Conservation (phyloP, 2,113 vertebrate species). For the Rallus limicola region DNA sequence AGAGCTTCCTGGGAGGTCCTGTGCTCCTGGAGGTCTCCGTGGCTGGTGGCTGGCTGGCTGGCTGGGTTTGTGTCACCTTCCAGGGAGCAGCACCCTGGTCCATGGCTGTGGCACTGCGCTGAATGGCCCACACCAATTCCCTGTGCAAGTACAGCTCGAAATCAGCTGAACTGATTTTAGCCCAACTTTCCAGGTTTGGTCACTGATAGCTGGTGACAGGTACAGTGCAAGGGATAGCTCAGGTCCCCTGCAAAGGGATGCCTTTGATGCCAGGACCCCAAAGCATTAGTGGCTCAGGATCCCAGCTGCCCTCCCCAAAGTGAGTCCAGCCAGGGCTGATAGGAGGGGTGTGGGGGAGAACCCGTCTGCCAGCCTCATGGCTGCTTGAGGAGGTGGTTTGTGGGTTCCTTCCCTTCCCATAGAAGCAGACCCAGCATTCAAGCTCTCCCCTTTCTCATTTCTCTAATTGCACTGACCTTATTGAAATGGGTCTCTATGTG, state of each 20-base stretch:
- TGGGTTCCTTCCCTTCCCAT: not conserved
- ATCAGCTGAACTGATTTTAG: not conserved
- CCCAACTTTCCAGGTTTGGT: not conserved
- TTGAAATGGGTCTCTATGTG: not conserved
- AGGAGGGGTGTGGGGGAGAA: not conserved
- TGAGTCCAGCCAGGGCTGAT: not conserved
- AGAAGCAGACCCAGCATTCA: not conserved
- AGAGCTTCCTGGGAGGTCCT: not conserved
- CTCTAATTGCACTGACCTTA: not conserved
- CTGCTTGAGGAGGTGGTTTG: not conserved
- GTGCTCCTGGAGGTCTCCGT: not conserved
- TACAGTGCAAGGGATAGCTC: not conserved
- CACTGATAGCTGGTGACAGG: not conserved
- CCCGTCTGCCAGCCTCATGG: not conserved
- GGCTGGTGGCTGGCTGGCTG: not conserved
- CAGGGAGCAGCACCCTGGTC: not conserved
- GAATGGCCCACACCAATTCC: not conserved
- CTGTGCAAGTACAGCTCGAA: fast-evolving
- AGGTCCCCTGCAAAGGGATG: not conserved
- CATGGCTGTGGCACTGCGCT: not conserved
- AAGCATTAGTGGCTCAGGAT: not conserved
- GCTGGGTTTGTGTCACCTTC: not conserved
- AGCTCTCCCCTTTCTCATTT: not conserved
- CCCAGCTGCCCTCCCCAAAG: not conserved
- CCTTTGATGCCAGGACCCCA: not conserved